Evolutionary conservation across 2,113 vertebrate genomes (phyloP).

Genomic region (Engraulis encrasicolus): DNA sequence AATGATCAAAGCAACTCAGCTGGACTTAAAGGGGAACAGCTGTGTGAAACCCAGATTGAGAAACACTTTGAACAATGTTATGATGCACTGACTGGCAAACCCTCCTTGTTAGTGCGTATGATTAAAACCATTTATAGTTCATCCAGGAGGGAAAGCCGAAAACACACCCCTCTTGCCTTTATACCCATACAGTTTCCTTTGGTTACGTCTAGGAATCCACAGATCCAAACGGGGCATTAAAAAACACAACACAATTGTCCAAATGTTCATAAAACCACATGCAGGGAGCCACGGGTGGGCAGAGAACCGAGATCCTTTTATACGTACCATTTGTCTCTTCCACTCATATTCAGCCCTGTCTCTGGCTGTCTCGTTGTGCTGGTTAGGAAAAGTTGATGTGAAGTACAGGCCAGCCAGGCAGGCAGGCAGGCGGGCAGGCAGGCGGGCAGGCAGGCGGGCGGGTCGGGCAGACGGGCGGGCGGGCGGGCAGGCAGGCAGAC

Average conservation of each 20-base stretch:
- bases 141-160: too few relatives aligned
- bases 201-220: background rate
- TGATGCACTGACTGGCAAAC: constrained; percentile 34
- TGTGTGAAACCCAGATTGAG: background rate
- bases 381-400: background rate
- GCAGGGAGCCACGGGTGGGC: too few relatives aligned
- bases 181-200: too few relatives aligned
- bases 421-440: too few relatives aligned
- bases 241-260: too few relatives aligned
- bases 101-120: constrained; percentile 37
- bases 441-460: too few relatives aligned
- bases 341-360: background rate
- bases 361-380: background rate
- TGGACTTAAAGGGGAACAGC: background rate
- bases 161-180: too few relatives aligned
- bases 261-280: background rate
- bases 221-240: background rate
- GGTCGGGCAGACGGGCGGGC: too few relatives aligned
- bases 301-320: background rate
- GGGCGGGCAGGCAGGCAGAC: too few relatives aligned
- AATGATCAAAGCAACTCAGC: background rate
- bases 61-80: background rate
- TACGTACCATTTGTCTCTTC: background rate
- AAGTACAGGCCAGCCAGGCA: background rate
- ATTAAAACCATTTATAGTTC: constrained; percentile 47